Conservation (phyloP, 2,797 vertebrate species). For the Dendrocincla tyrannina region DNA sequence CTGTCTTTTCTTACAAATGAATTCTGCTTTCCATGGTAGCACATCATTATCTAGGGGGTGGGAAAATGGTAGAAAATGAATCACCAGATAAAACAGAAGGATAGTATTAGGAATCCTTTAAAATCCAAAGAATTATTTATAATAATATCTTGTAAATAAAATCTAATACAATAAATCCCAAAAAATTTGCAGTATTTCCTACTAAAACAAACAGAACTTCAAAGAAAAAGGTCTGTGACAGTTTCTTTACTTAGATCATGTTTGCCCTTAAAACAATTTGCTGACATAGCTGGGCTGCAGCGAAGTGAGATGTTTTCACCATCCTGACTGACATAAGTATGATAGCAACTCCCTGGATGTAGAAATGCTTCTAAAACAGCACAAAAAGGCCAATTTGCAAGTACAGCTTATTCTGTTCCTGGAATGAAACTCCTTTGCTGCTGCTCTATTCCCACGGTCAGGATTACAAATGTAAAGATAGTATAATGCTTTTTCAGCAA, state of each 20-base stretch:
- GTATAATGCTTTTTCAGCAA: background rate
- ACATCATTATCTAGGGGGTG: background rate
- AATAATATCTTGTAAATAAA: background rate
- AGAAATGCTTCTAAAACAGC: background rate
- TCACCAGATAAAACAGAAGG: background rate
- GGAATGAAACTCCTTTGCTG: background rate
- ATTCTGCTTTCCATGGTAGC: background rate
- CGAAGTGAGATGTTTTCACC: conserved; percentile 2
- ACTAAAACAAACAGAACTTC: background rate
- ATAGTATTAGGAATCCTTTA: background rate
- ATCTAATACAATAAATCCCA: background rate
- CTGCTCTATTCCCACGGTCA: background rate
- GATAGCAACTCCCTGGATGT: background rate
- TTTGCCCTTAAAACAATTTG: conserved; percentile 24
- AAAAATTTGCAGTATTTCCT: background rate
- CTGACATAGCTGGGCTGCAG: background rate
- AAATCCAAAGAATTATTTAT: background rate
- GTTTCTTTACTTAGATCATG: background rate
- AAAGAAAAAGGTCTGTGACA: background rate
- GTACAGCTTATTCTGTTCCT: background rate
- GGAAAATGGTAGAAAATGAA: background rate
- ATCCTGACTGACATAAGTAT: conserved; percentile 1
- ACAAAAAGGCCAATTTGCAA: background rate
- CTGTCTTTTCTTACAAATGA: background rate
- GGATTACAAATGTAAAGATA: background rate